Conservation (phyloP, 2,888 invertebrate genomes). For the Hydriomena furcata region DNA sequence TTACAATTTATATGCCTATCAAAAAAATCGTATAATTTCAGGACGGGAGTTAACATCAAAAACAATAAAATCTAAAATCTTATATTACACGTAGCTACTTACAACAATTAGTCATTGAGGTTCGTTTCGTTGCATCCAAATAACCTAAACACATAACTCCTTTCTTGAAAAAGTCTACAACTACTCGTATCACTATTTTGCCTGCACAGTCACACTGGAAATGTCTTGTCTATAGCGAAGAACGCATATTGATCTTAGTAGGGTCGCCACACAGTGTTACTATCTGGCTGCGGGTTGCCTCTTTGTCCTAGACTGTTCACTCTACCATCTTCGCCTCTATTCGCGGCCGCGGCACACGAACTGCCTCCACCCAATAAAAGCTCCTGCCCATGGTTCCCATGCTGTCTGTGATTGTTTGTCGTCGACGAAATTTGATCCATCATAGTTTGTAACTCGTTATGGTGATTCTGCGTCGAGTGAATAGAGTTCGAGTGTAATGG, state of each 20-base stretch:
- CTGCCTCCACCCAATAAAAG: conserved; percentile 83
- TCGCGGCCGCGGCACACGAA: conserved; percentile 83
- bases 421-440: conserved; percentile 90
- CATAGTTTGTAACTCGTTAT: conserved; percentile 88
- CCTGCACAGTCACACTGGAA: conserved; percentile 9
- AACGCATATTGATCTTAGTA: conserved; percentile 79
- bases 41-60: conserved; percentile 73
- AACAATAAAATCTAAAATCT: conserved; percentile 42
- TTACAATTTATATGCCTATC: conserved; percentile 17
- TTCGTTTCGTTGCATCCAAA: conserved; percentile 64
- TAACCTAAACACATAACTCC: conserved; percentile 39
- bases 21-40: conserved; percentile 69
- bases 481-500: conserved; percentile 86
- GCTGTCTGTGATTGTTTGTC: conserved; percentile 82
- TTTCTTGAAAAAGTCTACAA: conserved; percentile 35
- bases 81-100: conserved; percentile 51
- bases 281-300: conserved; percentile 85
- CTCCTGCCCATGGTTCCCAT: conserved; percentile 69
- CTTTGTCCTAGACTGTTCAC: conserved; percentile 81
- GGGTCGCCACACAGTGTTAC: conserved; percentile 90
- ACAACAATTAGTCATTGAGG: conserved; percentile 46
- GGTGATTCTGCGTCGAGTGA: conserved; percentile 85
- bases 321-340: conserved; percentile 82
- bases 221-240: conserved; percentile 23
- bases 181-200: conserved; percentile 25